Conservation (phyloP, 2,888 invertebrate species). For the Dolichopus griseipennis region DNA sequence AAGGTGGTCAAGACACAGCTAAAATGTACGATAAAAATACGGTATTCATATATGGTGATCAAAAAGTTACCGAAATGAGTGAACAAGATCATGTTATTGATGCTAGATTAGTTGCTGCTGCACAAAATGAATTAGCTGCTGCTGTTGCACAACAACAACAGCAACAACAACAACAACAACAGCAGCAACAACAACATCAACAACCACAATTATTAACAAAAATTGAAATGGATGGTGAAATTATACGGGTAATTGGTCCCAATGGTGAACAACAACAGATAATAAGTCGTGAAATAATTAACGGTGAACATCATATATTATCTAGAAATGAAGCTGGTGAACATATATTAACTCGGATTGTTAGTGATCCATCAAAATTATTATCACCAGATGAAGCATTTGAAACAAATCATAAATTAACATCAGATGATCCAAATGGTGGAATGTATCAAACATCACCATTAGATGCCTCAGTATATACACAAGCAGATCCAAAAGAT, state of each 20-base stretch:
- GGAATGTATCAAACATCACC: constrained; percentile 41
- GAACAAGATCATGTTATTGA: constrained; percentile 40
- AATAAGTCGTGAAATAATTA: constrained; percentile 43
- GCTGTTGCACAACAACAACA: constrained; percentile 23
- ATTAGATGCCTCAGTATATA: constrained; percentile 39
- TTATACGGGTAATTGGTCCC: constrained; percentile 42
- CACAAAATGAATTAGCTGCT: constrained; percentile 17
- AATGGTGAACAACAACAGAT: constrained; percentile 44
- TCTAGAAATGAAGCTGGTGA: constrained; percentile 44
- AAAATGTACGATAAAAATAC: constrained; percentile 43
- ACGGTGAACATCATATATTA: constrained; percentile 43
- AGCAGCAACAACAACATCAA: constrained; percentile 12
- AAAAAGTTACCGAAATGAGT: constrained; percentile 31
- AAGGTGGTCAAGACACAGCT: constrained; percentile 29
- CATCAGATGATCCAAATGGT: constrained; percentile 34
- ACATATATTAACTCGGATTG: constrained; percentile 43
- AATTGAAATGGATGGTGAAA: constrained; percentile 43
- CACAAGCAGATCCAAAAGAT: constrained; percentile 43
- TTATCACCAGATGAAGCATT: constrained; percentile 41
- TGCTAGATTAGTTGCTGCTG: constrained; percentile 37
- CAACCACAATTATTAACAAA: constrained; percentile 39
- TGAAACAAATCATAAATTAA: constrained; percentile 40
- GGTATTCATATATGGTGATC: constrained; percentile 41
- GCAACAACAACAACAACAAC: constrained; percentile 14
- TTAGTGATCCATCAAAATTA: constrained; percentile 42